A percentile compares a stretch with the other conserved stretches of the same genome.
Evolutionary conservation across 1,140 invertebrate genomes (phyloP).

Genomic region (Anastatus disparis): DNA sequence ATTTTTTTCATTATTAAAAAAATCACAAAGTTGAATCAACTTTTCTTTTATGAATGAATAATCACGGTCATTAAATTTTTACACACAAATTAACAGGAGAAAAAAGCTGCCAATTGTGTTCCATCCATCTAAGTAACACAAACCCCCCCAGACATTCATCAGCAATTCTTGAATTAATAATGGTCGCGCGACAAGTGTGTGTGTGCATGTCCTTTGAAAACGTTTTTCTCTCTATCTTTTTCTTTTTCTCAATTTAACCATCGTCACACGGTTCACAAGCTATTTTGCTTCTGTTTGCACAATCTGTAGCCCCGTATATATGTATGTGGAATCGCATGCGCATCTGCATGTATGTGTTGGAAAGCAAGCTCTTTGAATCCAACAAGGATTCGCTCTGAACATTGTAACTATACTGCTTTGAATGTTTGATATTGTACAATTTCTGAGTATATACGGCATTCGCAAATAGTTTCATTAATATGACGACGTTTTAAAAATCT

Average conservation of each 20-base stretch:
- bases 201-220: background rate
- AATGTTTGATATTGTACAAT: background rate
- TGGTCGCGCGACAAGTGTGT: no score
- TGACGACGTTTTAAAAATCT: no score
- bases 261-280: no score
- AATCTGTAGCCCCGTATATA: background rate
- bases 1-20: no score
- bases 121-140: background rate
- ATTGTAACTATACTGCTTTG: background rate
- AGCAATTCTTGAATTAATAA: background rate
- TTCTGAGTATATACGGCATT: background rate
- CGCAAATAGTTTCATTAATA: background rate
- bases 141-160: no score
- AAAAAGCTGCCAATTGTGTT: no score
- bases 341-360: background rate
- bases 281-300: background rate
- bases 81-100: no score
- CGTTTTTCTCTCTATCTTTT: background rate
- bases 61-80: background rate
- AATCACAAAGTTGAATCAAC: no score
- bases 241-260: background rate
- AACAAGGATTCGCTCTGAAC: background rate
- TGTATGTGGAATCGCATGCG: background rate
- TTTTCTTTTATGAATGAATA: no score
- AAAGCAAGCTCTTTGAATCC: background rate